Conservation (phyloP, 2,888 invertebrate species). For the Pteria penguin region DNA sequence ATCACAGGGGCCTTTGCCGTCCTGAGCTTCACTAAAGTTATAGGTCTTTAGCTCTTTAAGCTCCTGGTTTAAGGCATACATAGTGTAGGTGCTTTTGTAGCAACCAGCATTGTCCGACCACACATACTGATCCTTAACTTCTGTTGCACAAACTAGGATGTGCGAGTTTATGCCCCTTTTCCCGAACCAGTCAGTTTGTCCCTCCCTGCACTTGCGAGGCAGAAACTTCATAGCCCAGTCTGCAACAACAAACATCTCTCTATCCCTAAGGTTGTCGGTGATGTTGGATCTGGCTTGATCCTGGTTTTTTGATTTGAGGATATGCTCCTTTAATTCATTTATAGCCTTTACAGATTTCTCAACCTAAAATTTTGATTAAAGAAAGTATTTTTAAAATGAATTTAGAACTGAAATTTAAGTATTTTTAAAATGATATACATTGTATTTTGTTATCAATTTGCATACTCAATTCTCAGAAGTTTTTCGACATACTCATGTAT, state of each 20-base stretch:
- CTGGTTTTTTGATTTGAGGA: conserved; percentile 1
- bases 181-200: conserved; percentile 8
- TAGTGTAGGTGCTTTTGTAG: conserved; percentile 4
- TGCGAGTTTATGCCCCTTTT: conserved; percentile 8
- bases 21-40: conserved; percentile 13
- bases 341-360: too few relatives aligned
- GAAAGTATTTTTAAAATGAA: neutral
- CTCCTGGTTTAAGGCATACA: neutral
- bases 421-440: neutral
- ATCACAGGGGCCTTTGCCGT: conserved; percentile 27
- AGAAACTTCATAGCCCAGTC: too few relatives aligned
- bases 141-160: neutral
- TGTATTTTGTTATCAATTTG: too few relatives aligned
- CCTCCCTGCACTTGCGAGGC: conserved; percentile 14
- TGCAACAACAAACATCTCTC: too few relatives aligned
- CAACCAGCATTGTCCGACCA: too few relatives aligned
- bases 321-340: too few relatives aligned
- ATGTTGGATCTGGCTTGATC: neutral
- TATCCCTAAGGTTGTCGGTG: too few relatives aligned
- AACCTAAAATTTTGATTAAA: too few relatives aligned
- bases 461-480: too few relatives aligned
- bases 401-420: neutral
- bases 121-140: neutral
- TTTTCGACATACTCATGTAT: too few relatives aligned
- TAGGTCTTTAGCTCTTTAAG: neutral